Base-by-base conservation (phyloP, 2,888 invertebrate genomes). In the Drosophila tripunctata region DNA sequence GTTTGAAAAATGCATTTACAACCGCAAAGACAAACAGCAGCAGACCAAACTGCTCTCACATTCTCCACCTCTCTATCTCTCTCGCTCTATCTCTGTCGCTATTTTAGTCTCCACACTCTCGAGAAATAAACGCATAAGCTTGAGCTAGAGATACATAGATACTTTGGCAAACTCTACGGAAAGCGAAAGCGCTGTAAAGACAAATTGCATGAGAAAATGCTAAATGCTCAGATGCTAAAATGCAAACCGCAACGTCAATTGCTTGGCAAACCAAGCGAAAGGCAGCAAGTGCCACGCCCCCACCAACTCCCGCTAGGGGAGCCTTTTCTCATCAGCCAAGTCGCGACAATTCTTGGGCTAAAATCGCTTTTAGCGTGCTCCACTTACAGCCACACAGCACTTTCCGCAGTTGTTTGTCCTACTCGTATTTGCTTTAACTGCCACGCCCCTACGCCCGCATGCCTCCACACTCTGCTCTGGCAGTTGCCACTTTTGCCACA, bases 1-100 rank as follows among this genome's bases (percentile, higher is more conserved):
- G 88, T 78, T 88, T 85, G 88, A 85, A 87, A 85, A 85, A 85
- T 88, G 88, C 85, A 85, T 80, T 76, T 84, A 75, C 81, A 88
- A 78, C 84, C 88, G 72, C 88, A 88, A 67, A 80, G 76, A 78
- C 84, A 86, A 88, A 87, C 77, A 77, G 60, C 17, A 58, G 43
- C 57, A 56, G 48, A 68, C 64, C 61, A 52, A 58, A 19, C 8
- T 1, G 3, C 27, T 15, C 19, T 27, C n/a, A n/a, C n/a, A n/a
- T n/a, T n/a, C n/a, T 15, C 10, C 12, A 14, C 2, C 14, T 2
- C 36, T 2, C 19, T n/a, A 7, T 35, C 8, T 1, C 47, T 10
- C 35, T 1, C 33, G n/a, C 24, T 17, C n/a, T 14, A 33, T 1
- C 6, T 4, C 7, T 15, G 22, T 12, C 40, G 7, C 38, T 4